Base-by-base conservation (phyloP, 2,797 vertebrate genomes). In the Serranus cabrilla region DNA sequence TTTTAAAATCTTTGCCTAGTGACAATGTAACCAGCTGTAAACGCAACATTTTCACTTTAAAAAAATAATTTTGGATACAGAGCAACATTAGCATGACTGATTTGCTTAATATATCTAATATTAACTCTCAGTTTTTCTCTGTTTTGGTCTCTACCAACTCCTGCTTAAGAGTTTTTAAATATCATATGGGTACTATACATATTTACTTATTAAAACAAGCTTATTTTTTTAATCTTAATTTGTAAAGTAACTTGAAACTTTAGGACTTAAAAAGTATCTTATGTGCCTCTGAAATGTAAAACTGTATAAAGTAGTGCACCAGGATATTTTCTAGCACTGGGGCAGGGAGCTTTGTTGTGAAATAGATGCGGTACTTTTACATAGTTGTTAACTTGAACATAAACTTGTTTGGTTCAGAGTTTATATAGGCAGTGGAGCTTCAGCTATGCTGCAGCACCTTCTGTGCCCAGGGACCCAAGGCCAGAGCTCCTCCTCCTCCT, bases 391-490 rank as follows among this genome's bases (percentile, higher is more conserved):
- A 51, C 66, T 50, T 59, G 6, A 71, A 43, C 27, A 10, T 69
- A 10, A 70, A 72, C 39, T 27, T 77, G 66, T 58, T 59, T 27
- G 18, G 14, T 60, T 76, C 42, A 66, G 74, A 71, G 77, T 80
- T 67, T 83, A 60, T 81, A 81, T 52, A 86, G 58, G 74, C 81
- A 80, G 71, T 50, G 74, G 55, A 87, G 83, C 80, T 86, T 80
- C 55, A 74, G 79, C 75, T 85, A 46, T 74, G 78, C 79, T 88
- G 92, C 89, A 95, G 96, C 96, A 95, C 96, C 96, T 95, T 94
- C 95, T 95, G 96, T 95, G 94, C 96, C 96, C 95, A 96, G 96
- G 95, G 95, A 96, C 94, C 97, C 96, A 94, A 95, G 92, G 94
- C 93, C 95, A 95, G 72, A 84, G 92, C 95, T 96, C 95, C 81